phyloP scores from a whole-genome alignment of 2,113 vertebrate species.

The human (Homo sapiens) region GRCh38 chr12:124144501-124145000 shows the following conservation, averaged over 20 bases:
- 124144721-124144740: slow-evolving; percentile 41
- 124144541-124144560: background rate
- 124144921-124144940: slow-evolving; percentile 79
- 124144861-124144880: slow-evolving; percentile 73
- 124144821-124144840: slow-evolving; percentile 66
- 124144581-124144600: background rate
- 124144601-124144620: background rate
- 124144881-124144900: slow-evolving; percentile 76
- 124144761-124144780: slow-evolving; percentile 83
- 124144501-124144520: background rate
- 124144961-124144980: background rate
- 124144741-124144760: slow-evolving; percentile 59
- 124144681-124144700: slow-evolving; percentile 24
- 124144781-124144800: slow-evolving; percentile 76
- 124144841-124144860: slow-evolving; percentile 84
- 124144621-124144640: background rate
- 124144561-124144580: background rate
- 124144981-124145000: background rate
- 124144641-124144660: background rate
- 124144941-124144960: slow-evolving; percentile 65
- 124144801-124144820: slow-evolving; percentile 69
- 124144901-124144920: slow-evolving; percentile 83
- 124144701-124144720: slow-evolving; percentile 65
- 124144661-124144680: slow-evolving; percentile 52
- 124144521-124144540: background rate